phyloP scores from a whole-genome alignment of 2,113 vertebrate species.

The Grus americana region DNA sequence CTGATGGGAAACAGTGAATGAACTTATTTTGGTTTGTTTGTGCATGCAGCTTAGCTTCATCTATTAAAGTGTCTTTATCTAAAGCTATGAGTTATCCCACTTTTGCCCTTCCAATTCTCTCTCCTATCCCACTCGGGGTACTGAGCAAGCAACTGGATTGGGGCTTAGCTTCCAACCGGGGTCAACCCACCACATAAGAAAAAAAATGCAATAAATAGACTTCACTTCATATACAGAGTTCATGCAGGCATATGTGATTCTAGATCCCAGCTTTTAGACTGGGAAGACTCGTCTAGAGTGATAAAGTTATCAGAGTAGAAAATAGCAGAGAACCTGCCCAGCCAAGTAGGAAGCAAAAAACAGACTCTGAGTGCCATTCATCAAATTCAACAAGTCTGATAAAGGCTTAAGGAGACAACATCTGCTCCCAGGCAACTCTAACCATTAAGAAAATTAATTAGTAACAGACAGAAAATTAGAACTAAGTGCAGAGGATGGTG shows the following conservation, averaged over 20 bases:
- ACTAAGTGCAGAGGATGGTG: background rate
- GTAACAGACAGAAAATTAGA: background rate
- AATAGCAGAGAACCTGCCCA: background rate
- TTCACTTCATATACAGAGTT: background rate
- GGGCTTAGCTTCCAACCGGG: background rate
- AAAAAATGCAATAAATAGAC: background rate
- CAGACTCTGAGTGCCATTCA: background rate
- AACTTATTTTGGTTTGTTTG: too few species aligned
- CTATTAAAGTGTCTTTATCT: too few species aligned
- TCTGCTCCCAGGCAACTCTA: background rate
- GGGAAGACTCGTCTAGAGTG: background rate
- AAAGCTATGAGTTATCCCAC: too few species aligned
- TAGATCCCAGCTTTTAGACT: background rate
- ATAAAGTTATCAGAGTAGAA: background rate
- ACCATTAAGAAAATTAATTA: background rate
- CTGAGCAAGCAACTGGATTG: accelerated
- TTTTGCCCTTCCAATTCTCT: background rate
- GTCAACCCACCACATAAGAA: background rate
- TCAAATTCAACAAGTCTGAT: background rate
- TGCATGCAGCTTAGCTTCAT: too few species aligned
- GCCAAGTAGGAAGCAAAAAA: background rate
- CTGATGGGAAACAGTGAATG: too few species aligned
- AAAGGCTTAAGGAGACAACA: background rate
- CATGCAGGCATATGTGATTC: background rate
- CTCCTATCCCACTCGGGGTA: accelerated